Evolutionary conservation across 2,113 vertebrate genomes (phyloP).

Genomic region (Toxotes chatareus): DNA sequence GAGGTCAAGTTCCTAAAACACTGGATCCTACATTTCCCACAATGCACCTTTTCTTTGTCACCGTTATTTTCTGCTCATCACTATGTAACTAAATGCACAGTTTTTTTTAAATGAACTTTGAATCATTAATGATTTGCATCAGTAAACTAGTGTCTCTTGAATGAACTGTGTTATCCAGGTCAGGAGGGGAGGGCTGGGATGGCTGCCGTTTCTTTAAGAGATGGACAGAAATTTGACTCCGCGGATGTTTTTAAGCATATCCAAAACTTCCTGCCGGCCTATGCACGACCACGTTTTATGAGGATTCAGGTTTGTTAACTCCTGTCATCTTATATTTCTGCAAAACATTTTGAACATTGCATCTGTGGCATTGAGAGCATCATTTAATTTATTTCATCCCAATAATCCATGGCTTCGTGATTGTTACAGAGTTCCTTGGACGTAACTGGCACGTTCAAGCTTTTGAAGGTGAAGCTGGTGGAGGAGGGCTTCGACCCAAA

Average conservation of each 20-base stretch:
- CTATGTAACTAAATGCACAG: background rate
- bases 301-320: conserved; percentile 85
- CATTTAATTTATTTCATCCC: background rate
- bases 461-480: conserved; percentile 81
- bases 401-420: conserved; percentile 17
- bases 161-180: conserved; percentile 68
- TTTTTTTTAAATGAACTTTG: background rate
- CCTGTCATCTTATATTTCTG: background rate
- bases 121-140: background rate
- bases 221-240: conserved; percentile 81
- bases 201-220: conserved; percentile 83
- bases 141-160: background rate
- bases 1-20: too few species aligned
- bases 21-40: too few species aligned
- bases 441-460: conserved; percentile 88
- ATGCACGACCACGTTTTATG: conserved; percentile 87
- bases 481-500: conserved; percentile 82
- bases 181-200: conserved; percentile 89
- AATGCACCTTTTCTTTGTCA: too few species aligned
- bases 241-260: conserved; percentile 78
- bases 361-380: background rate
- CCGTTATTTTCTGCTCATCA: too few species aligned
- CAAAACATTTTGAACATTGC: background rate
- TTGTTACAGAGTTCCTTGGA: conserved; percentile 77
- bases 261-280: conserved; percentile 82